Evolutionary conservation across 2,113 vertebrate species (phyloP).

Genomic region (Gadus chalcogrammus): DNA sequence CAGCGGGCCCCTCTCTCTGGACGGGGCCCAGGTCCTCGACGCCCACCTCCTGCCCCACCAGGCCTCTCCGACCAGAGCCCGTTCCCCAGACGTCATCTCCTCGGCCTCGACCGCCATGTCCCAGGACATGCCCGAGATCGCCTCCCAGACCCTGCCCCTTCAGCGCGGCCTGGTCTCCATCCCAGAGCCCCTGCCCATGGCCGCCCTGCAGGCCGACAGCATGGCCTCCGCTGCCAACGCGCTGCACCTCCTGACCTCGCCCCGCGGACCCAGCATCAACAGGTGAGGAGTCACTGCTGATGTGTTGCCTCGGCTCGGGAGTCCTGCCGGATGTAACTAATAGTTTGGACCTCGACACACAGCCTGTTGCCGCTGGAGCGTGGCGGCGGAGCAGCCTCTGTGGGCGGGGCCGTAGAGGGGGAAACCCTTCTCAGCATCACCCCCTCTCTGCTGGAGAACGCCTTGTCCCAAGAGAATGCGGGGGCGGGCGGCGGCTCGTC

Average conservation of each 20-base stretch:
- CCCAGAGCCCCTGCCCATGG: slow-evolving; percentile 64
- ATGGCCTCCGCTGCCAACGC: slow-evolving; percentile 94
- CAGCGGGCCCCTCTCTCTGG: slow-evolving; percentile 75
- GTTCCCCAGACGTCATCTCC: slow-evolving; percentile 96
- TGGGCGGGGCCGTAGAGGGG: slow-evolving; percentile 69
- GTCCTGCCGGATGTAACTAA: neutral
- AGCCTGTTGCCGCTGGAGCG: slow-evolving; percentile 81
- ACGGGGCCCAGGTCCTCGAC: slow-evolving; percentile 82
- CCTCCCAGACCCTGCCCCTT: slow-evolving; percentile 87
- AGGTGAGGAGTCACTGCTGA: slow-evolving; percentile 29
- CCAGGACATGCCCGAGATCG: slow-evolving; percentile 95
- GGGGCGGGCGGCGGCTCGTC: slow-evolving; percentile 62
- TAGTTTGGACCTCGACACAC: neutral
- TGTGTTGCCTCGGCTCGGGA: no score
- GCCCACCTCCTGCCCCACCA: slow-evolving; percentile 82
- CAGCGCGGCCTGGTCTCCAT: slow-evolving; percentile 45
- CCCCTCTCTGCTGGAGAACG: slow-evolving; percentile 84
- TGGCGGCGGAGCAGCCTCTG: slow-evolving; percentile 55
- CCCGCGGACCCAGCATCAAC: slow-evolving; percentile 66
- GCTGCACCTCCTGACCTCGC: slow-evolving; percentile 87
- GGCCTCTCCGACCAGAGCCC: slow-evolving; percentile 88
- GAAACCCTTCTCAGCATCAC: slow-evolving; percentile 80
- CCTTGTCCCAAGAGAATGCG: slow-evolving; percentile 82
- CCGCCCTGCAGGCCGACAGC: slow-evolving; percentile 76
- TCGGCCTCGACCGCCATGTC: slow-evolving; percentile 94